A percentile compares a stretch with the other conserved stretches of the same genome.
These are phyloP conservation scores for Gymnocheta viridis DNA, from an alignment of 2,888 invertebrate species.

Conservation along the genomic window DNA sequence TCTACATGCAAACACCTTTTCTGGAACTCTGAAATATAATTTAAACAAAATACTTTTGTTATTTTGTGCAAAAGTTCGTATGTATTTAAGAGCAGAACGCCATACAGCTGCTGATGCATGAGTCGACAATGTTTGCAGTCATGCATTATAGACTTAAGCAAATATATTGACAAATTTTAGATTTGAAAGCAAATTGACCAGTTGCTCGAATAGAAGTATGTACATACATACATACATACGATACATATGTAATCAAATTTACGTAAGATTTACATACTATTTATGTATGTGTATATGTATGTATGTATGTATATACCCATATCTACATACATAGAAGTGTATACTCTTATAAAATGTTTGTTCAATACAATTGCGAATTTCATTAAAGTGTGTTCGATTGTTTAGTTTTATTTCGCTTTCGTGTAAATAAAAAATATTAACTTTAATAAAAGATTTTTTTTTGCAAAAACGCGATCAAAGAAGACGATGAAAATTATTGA, in stretches of 20 bases:
- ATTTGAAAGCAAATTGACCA: constrained; percentile 51
- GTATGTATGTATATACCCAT: no score
- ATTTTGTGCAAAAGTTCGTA: constrained; percentile 17
- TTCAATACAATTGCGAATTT: background rate
- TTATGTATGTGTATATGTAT: background rate
- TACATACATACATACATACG: background rate
- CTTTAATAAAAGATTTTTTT: background rate
- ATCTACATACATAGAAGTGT: background rate
- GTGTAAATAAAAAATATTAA: background rate
- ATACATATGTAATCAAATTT: constrained; percentile 22
- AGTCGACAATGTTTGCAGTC: background rate
- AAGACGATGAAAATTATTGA: no score
- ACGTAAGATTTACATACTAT: constrained; percentile 40
- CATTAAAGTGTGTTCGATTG: constrained; percentile 13
- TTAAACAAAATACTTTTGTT: background rate
- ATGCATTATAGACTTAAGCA: background rate
- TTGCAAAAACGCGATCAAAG: no score
- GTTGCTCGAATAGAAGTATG: constrained; percentile 1
- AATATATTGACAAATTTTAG: constrained; percentile 31
- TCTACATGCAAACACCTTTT: constrained; percentile 37
- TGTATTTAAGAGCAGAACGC: background rate
- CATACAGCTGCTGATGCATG: background rate
- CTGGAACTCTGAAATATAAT: constrained; percentile 11
- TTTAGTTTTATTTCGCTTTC: constrained; percentile 8
- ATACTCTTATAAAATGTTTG: background rate